phyloP scores from a whole-genome alignment of 2,797 vertebrate species.

The Ptychadena robeensis region DNA sequence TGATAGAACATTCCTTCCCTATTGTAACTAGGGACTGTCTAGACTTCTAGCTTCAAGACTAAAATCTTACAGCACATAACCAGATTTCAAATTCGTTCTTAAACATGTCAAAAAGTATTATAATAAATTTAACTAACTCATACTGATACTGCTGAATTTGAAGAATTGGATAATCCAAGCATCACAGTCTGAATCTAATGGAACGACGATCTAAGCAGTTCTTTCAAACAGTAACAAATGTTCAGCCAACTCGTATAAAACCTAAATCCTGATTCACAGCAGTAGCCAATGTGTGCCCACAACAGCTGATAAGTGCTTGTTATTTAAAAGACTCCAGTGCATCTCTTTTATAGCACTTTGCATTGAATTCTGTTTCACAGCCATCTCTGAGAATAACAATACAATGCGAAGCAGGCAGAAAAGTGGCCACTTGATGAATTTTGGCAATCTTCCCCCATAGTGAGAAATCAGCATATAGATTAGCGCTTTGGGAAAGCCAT shows the following conservation, averaged over 20 bases:
- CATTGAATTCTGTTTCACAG: slow-evolving; percentile 17
- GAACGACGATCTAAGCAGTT: not conserved
- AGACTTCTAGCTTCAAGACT: too few species aligned
- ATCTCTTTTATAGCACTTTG: slow-evolving; percentile 38
- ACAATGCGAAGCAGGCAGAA: slow-evolving; percentile 32
- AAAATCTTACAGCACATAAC: too few species aligned
- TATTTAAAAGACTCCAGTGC: slow-evolving; percentile 52
- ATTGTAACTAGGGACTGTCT: too few species aligned
- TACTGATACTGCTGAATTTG: too few species aligned
- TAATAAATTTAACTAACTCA: too few species aligned
- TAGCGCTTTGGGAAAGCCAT: slow-evolving; percentile 46
- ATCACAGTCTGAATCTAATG: not conserved
- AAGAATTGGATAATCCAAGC: not conserved
- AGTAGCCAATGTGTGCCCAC: slow-evolving; percentile 15
- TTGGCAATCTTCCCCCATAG: slow-evolving; percentile 52
- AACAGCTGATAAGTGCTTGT: slow-evolving; percentile 31
- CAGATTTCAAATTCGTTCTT: too few species aligned
- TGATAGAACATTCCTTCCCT: too few species aligned
- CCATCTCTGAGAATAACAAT: slow-evolving; percentile 40
- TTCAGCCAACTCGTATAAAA: not conserved
- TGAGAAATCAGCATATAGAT: slow-evolving; percentile 60
- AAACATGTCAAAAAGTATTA: too few species aligned
- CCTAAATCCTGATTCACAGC: not conserved
- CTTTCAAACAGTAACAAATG: not conserved
- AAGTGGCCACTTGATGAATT: slow-evolving; percentile 59